Evolutionary conservation across 2,888 invertebrate genomes (phyloP), one percentile per base, ranked within the genome.

Genomic region (Cephus pygmeus): DNA sequence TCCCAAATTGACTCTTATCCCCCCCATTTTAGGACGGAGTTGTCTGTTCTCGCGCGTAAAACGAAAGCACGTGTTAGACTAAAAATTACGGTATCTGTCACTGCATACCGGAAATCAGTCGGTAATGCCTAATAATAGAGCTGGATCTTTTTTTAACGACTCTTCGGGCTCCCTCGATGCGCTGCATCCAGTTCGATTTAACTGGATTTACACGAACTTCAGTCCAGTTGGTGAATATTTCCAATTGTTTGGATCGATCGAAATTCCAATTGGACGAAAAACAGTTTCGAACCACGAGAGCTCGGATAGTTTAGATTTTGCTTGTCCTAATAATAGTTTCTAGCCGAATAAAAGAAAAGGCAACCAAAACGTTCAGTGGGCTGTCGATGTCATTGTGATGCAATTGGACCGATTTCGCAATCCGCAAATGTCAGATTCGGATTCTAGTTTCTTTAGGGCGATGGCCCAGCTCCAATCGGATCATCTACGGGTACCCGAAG

Each of bases 381-480:
- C 56, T 23, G 56, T 56, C 56, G 56, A 56, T 56, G 56, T 56
- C 56, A 15, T 31, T 9, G n/a, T 71, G 71, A 71, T 71, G 71
- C 33, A 71, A 71, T 71, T 23, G 71, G 31, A n/a, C 12, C 71
- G 34, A 73, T 82, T 80, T 80, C 81, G 78, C 80, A 83, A 86
- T 82, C 73, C 33, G 12, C 75, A 83, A 83, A 83, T 80, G 79
- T 83, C 82, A 82, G 79, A 82, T 83, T 82, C 74, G 76, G 69
- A 23, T 79, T 79, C 73, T 73, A 73, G 34, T 78, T 31, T 36
- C 69, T 79, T 80, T 76, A 77, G 75, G 78, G 69, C 79, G 81
- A 86, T 87, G 85, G 86, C 85, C 76, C 73, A 74, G 68, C 75
- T 87, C 83, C 85, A 87, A 87, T 82, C 75, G 80, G 80, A 82